These are phyloP conservation scores for Heterochromis multidens DNA, from an alignment of 2,113 vertebrate species.

Conservation along the genomic window DNA sequence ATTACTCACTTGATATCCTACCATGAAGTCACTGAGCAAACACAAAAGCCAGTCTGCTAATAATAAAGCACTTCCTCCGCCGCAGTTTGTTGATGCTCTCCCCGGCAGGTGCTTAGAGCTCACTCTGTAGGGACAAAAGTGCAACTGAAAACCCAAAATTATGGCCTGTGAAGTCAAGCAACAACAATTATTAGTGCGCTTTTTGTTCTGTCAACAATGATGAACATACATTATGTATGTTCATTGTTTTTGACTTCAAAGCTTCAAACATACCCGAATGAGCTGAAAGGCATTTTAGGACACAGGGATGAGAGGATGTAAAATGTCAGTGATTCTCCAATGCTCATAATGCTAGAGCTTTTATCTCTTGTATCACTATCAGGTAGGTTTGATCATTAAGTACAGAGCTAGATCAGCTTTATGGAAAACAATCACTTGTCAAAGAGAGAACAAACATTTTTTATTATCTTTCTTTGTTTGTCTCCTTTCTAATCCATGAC, in stretches of 20 bases:
- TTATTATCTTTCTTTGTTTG: background rate
- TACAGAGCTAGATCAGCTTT: background rate
- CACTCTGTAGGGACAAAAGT: background rate
- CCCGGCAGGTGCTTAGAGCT: conserved; percentile 21
- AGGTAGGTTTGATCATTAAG: background rate
- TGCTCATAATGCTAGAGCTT: background rate
- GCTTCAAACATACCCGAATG: background rate
- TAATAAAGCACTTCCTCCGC: conserved; percentile 26
- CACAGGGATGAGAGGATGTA: background rate
- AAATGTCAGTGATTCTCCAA: background rate
- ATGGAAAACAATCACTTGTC: background rate
- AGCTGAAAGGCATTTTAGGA: background rate
- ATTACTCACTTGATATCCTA: conserved; percentile 26
- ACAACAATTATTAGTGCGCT: conserved; percentile 17
- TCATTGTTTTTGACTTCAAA: background rate
- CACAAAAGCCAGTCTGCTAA: conserved; percentile 23
- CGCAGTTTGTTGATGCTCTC: conserved; percentile 8
- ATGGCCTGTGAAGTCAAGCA: conserved; percentile 1
- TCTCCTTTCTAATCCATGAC: accelerated
- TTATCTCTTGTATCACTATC: background rate
- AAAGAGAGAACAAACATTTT: background rate
- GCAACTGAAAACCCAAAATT: conserved; percentile 48
- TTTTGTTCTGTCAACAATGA: background rate
- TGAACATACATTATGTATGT: background rate
- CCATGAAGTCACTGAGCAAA: conserved; percentile 51